These are phyloP conservation scores for Oryctolagus cuniculus DNA, from an alignment of 2,113 vertebrate genomes.

Conservation along the genomic window mOryCun1.1 NC_091440.1:70509001-70509500, in stretches of 20 bases:
- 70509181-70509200: not conserved
- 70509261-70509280: not conserved
- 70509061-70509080: not conserved
- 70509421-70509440: conserved; percentile 37
- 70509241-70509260: conserved; percentile 4
- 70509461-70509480: not conserved
- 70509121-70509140: not conserved
- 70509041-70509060: not conserved
- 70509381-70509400: not conserved
- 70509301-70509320: conserved; percentile 10
- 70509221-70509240: not conserved
- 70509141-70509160: not conserved
- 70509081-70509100: not conserved
- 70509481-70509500: not conserved
- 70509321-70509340: conserved; percentile 26
- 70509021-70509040: not conserved
- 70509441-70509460: conserved; percentile 13
- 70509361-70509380: conserved; percentile 2
- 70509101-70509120: not conserved
- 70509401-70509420: not conserved
- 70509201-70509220: not conserved
- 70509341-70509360: not conserved
- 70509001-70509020: not conserved
- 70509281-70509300: conserved; percentile 1
- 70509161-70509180: not conserved